A percentile compares a stretch with the other conserved stretches of the same genome.
Evolutionary conservation across 2,888 invertebrate species (phyloP).

Genomic region (Adelphocoris suturalis): DNA sequence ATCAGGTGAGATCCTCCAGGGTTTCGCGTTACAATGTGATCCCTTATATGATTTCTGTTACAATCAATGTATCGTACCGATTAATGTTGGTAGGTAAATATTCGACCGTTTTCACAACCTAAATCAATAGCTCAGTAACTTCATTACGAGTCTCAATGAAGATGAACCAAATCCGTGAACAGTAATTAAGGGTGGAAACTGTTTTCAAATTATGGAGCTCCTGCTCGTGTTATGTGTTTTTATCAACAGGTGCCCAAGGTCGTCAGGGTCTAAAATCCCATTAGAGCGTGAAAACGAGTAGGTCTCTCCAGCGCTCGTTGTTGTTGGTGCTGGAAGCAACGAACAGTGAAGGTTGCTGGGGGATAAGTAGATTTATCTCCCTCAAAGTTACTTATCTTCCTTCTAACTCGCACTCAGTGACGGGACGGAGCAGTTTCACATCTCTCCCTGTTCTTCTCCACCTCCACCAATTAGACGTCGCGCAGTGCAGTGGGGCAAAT

Average conservation of each 20-base stretch:
- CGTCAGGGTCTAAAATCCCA: conserved; percentile 22
- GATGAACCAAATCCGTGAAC: background rate
- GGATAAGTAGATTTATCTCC: conserved; percentile 42
- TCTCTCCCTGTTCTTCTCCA: background rate
- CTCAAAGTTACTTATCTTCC: conserved; percentile 39
- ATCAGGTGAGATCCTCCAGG: no score
- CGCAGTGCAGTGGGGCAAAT: no score
- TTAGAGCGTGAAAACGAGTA: conserved; percentile 36
- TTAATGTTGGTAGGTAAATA: no score
- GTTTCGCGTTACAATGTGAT: no score
- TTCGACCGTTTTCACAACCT: no score
- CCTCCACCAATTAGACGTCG: background rate
- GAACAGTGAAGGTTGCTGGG: conserved; percentile 8
- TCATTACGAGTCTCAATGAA: background rate
- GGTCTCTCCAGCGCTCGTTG: background rate
- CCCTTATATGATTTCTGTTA: no score
- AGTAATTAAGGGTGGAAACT: background rate
- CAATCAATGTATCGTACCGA: no score
- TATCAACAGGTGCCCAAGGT: conserved; percentile 21
- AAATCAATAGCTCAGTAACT: background rate
- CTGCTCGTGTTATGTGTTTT: background rate
- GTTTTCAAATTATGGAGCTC: background rate
- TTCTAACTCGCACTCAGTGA: conserved; percentile 14
- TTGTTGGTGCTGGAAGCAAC: conserved; percentile 28
- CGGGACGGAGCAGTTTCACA: background rate